phyloP scores from a whole-genome alignment of 1,140 invertebrate species.

The Papilio polytes region DNA sequence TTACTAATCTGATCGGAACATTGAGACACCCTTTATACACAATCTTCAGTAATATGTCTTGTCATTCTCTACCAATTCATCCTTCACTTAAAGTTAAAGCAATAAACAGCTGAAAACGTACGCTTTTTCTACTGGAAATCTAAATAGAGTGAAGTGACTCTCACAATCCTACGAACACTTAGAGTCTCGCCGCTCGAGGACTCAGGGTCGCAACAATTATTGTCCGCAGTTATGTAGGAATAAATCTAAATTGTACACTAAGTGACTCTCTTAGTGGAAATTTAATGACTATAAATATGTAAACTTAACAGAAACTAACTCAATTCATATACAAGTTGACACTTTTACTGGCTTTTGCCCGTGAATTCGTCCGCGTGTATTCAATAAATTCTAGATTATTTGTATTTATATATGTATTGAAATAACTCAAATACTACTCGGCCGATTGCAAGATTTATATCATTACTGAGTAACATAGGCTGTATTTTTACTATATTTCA shows the following conservation, averaged over 20 bases:
- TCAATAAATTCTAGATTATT: too few relatives aligned
- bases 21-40: too few relatives aligned
- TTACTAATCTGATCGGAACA: too few relatives aligned
- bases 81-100: not conserved
- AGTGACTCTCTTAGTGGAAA: not conserved
- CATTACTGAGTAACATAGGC: too few relatives aligned
- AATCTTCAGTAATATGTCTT: not conserved
- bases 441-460: too few relatives aligned
- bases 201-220: not conserved
- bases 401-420: too few relatives aligned
- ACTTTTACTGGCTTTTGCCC: too few relatives aligned
- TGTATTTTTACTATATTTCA: too few relatives aligned
- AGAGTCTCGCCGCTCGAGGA: not conserved
- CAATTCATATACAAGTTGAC: too few relatives aligned
- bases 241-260: not conserved
- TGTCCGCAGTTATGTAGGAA: not conserved
- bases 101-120: slow-evolving; percentile 14
- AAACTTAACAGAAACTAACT: not conserved
- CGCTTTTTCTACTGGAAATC: not conserved
- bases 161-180: not conserved
- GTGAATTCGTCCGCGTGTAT: too few relatives aligned
- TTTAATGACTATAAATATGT: not conserved
- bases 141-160: slow-evolving; percentile 15
- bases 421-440: too few relatives aligned
- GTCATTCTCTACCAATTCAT: not conserved